Base-by-base conservation (phyloP, 1,140 invertebrate species). In the Trichonephila clavata region DNA sequence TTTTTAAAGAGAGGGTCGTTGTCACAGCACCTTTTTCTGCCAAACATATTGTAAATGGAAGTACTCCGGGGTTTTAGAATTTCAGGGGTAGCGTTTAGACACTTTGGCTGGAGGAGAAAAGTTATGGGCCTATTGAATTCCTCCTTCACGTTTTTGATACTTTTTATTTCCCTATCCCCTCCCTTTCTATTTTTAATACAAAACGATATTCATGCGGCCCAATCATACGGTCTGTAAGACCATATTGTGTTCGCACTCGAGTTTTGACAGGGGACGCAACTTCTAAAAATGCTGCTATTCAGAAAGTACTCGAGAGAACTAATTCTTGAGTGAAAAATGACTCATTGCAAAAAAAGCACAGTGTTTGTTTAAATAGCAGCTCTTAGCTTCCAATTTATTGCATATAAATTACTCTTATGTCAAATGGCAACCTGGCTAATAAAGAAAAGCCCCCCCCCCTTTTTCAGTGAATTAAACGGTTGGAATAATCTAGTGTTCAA, bases 11-110 rank as follows among this genome's bases (percentile, higher is more conserved):
- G 43, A 63, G 86, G 88, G 50, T 57, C 32, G 63, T 32, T 87
- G 21, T 32, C 39, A 39, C n/a, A 16, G 50, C 21, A 14, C 50
- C 57, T 59, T 84, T 65, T 65, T 60, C 91, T 86, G 32, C 59
- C 59, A 16, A 68, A 16, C 18, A n/a, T 21, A 86, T 81, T 88
- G 57, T 87, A 93, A 81, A 84, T 88, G 86, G 32, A 32, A 65
- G 84, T 27, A 39, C 61, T 81, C 83, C 32, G 61, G 20, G 68
- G 20, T 59, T 43, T 24, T 24, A 10, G 88, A 80, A 24, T 60
- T 68, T 65, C 88, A n/a, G 59, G 84, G 60, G 92, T 80, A 93
- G 87, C 92, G 59, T 88, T 93, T 93, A 93, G 92, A 93, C 92
- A 87, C 61, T 80, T 50, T 80, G 32, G 43, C 57, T 88, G 68